These are phyloP conservation scores for Anhinga anhinga DNA, from an alignment of 2,113 vertebrate genomes.

Conservation along the genomic window DNA sequence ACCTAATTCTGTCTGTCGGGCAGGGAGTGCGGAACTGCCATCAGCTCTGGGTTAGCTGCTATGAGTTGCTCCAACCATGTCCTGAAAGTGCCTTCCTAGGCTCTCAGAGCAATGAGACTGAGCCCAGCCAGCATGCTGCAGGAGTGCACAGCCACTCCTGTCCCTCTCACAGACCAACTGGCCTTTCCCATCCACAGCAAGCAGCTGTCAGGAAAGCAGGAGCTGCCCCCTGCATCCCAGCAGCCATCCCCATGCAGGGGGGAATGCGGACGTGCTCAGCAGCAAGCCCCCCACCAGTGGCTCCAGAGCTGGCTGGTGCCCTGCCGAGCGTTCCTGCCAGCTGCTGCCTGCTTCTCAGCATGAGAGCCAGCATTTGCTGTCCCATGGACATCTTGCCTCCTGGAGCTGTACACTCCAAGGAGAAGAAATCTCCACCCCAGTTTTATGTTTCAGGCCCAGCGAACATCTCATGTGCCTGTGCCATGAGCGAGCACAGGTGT, in stretches of 20 bases:
- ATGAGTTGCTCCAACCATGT: neutral
- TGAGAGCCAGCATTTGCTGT: neutral
- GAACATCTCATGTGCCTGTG: rapidly evolving
- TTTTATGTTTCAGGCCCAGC: rapidly evolving
- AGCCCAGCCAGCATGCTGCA: neutral
- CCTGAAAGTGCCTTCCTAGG: neutral
- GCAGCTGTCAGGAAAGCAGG: neutral
- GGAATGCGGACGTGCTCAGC: neutral
- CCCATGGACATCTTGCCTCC: neutral
- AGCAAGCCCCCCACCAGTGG: rapidly evolving
- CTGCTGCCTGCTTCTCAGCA: neutral
- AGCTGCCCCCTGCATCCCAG: neutral
- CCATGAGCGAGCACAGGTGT: rapidly evolving
- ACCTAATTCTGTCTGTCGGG: neutral
- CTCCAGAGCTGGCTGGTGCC: neutral
- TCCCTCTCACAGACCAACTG: neutral
- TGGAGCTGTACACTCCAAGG: neutral
- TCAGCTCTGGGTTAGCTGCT: neutral
- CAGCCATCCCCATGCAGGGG: rapidly evolving
- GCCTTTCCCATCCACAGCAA: neutral
- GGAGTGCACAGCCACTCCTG: no score
- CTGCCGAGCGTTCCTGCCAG: rapidly evolving
- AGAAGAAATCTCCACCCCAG: neutral
- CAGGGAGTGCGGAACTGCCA: neutral
- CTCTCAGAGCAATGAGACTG: neutral